Percentiles rank a stretch among this genome's conserved stretches.
phyloP scores from a whole-genome alignment of 53 echinoderm and acorn worm genomes.

The Luidia sarsii region DNA sequence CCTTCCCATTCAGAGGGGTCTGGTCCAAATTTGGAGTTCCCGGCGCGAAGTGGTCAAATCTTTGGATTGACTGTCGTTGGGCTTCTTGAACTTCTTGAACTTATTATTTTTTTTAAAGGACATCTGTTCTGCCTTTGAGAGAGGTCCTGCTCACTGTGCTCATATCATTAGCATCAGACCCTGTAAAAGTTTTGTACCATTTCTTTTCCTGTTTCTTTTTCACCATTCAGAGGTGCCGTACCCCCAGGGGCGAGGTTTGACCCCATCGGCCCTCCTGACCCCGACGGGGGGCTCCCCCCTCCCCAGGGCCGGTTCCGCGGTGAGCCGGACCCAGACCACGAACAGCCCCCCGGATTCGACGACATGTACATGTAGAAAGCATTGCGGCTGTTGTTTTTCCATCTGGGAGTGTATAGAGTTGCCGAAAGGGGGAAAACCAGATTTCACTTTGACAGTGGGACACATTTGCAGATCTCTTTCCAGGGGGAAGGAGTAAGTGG shows the following conservation, averaged over 20 bases:
- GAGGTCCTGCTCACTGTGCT: no score
- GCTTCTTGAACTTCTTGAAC: no score
- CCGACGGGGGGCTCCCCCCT: conserved; percentile 62
- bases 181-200: no score
- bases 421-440: not conserved
- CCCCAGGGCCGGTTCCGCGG: conserved; percentile 67
- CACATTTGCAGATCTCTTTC: not conserved
- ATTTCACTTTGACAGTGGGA: no score
- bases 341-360: conserved; percentile 88
- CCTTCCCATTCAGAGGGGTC: no score
- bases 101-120: no score
- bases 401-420: not conserved
- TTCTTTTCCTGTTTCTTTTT: conserved; percentile 31
- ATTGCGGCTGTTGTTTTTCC: not conserved
- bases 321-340: conserved; percentile 86
- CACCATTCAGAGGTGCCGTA: conserved; percentile 76
- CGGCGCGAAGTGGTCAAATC: no score
- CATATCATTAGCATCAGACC: no score
- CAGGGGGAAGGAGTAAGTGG: not conserved
- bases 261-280: conserved; percentile 85
- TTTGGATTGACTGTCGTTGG: no score
- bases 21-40: no score
- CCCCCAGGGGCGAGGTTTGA: conserved; percentile 92
- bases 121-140: no score
- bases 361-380: conserved; percentile 83